phyloP scores from a whole-genome alignment of 2,113 vertebrate species.

The Cheilinus undulatus region DNA sequence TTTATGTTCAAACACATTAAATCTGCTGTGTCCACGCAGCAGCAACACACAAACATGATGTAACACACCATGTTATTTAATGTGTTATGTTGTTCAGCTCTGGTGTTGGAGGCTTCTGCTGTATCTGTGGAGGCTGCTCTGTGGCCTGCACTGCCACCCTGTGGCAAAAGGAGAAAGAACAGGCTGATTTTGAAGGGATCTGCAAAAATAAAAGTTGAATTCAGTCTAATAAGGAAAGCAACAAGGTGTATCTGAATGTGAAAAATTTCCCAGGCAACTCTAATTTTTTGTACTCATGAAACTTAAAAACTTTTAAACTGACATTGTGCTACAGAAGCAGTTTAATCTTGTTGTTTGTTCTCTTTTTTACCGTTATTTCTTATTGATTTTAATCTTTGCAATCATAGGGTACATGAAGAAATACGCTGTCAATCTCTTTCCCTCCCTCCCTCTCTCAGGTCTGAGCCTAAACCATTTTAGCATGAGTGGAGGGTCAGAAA shows the following conservation, averaged over 20 bases:
- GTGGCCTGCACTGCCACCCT: slow-evolving; percentile 38
- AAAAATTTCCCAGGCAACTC: too few species aligned
- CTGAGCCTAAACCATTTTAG: too few species aligned
- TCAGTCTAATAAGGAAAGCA: neutral
- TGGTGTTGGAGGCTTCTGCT: slow-evolving; percentile 17
- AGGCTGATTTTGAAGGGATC: neutral
- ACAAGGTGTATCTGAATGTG: neutral
- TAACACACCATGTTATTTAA: slow-evolving; percentile 37
- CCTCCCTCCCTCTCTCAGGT: too few species aligned
- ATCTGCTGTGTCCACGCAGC: neutral
- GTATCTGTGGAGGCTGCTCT: neutral
- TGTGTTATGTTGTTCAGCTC: slow-evolving; percentile 36
- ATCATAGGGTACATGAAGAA: too few species aligned
- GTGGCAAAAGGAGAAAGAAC: slow-evolving; percentile 37
- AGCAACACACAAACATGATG: slow-evolving; percentile 30
- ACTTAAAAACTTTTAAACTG: too few species aligned
- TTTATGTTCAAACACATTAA: neutral
- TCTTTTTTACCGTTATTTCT: too few species aligned
- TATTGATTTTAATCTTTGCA: too few species aligned
- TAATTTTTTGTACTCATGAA: too few species aligned
- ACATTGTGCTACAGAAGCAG: too few species aligned
- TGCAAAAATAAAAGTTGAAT: neutral
- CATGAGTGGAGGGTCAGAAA: too few species aligned
- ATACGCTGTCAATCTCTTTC: too few species aligned
- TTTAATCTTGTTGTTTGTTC: too few species aligned